A percentile compares a stretch with the other conserved stretches of the same genome.
Conservation (phyloP, 2,113 vertebrate species). For the Oreochromis aureus region DNA sequence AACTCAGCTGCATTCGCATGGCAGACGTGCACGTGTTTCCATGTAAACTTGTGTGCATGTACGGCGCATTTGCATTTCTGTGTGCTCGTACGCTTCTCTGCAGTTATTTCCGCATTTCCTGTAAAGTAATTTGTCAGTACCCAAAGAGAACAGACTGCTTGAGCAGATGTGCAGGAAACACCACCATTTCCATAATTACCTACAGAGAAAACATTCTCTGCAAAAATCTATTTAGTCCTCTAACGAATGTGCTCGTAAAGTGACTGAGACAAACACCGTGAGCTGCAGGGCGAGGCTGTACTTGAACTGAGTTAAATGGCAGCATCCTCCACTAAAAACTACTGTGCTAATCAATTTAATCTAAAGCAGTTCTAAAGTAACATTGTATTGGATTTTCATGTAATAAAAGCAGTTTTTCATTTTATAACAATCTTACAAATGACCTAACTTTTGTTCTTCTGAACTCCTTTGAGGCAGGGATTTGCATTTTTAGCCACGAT, state of each 20-base stretch:
- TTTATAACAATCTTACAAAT: not conserved
- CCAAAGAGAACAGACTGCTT: conserved; percentile 19
- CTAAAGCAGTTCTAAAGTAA: not conserved
- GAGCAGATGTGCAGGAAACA: conserved; percentile 34
- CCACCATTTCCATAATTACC: conserved; percentile 36
- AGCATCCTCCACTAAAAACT: not conserved
- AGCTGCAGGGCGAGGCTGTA: not conserved
- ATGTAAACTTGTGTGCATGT: not conserved
- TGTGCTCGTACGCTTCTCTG: not conserved
- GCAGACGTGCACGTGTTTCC: not conserved
- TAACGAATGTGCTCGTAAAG: conserved; percentile 20
- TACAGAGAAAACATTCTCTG: not conserved
- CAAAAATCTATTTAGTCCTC: conserved; percentile 24
- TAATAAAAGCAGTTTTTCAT: not conserved
- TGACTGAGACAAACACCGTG: conserved; percentile 15
- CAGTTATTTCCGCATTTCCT: conserved; percentile 1
- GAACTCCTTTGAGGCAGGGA: not conserved
- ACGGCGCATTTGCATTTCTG: not conserved
- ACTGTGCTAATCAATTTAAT: not conserved
- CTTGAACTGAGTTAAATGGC: not conserved
- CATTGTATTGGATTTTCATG: not conserved
- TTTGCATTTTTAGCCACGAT: not conserved
- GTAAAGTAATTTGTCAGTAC: conserved; percentile 19
- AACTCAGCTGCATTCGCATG: not conserved
- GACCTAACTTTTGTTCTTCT: not conserved